Evolutionary conservation across 2,113 vertebrate species (phyloP), one percentile per base, ranked within the genome.

Genomic region (Callionymus lyra): DNA sequence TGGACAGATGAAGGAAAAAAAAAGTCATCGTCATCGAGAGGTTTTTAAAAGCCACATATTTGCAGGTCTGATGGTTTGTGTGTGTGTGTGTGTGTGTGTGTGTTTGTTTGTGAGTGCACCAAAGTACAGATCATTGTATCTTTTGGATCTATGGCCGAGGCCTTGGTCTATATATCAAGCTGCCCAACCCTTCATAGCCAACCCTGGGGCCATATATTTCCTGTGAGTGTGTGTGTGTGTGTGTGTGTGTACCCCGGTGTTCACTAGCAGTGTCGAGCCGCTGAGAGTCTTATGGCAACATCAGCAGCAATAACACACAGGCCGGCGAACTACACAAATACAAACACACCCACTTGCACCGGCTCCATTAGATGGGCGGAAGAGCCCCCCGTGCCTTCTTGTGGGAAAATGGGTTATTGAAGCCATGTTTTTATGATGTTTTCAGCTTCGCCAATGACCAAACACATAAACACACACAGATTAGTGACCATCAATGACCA

Each of bases 121-220:
- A 68, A 63, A 63, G 59, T 56, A 50, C 52, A 51, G 33, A 56
- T 40, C 41, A 34, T 57, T 53, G 56, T 73, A 68, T 59, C 62
- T 60, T 12, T 47, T 55, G 63, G 59, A 76, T 65, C 66, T 74
- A 71, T 63, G 59, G 41, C 52, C 18, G 4, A 47, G 70, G 41
- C 44, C 44, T 60, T 72, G 66, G 50, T 50, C 62, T 65, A 76
- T 80, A 53, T 60, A 74, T 81, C 72, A 77, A 43, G 44, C 31
- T 38, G 46, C 16, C 56, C 47, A 45, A 34, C 59, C 53, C 55
- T 50, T 70, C 52, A 64, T 54, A 50, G 45, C 34, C 52, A 56
- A 32, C 49, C 53, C 56, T 43, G 34, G 41, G 68, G 58, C 47
- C 47, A 55, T 72, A 63, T 50, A 76, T 74, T 67, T 69, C 16